Evolutionary conservation across 2,113 vertebrate species (phyloP).

Genomic region (Amphiprion percula): DNA sequence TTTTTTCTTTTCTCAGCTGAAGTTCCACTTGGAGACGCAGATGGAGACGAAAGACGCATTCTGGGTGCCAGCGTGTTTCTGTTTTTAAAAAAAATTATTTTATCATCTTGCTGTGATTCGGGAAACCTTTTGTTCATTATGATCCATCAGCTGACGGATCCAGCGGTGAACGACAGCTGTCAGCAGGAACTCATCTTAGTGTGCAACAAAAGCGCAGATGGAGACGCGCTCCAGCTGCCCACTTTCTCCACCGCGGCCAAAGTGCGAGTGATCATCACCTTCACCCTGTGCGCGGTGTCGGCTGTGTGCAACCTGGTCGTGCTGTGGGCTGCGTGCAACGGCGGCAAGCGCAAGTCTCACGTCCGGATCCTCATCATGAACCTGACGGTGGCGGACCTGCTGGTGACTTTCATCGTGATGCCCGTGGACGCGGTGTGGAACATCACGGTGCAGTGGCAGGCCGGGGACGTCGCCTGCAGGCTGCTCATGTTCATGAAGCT

Average conservation of each 20-base stretch:
- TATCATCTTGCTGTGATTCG: background rate
- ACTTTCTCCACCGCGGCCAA: constrained; percentile 90
- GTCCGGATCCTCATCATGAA: constrained; percentile 88
- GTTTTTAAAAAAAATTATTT: background rate
- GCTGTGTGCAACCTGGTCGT: constrained; percentile 86
- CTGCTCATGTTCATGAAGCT: constrained; percentile 91
- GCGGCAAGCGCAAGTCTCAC: constrained; percentile 84
- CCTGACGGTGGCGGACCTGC: constrained; percentile 87
- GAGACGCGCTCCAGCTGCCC: constrained; percentile 81
- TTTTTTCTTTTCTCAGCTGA: constrained; percentile 16
- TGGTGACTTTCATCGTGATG: constrained; percentile 90
- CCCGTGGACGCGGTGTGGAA: constrained; percentile 91
- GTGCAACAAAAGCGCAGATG: constrained; percentile 65
- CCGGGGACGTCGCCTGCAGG: constrained; percentile 86
- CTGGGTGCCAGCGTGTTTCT: background rate
- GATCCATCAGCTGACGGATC: constrained; percentile 73
- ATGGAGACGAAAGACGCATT: background rate
- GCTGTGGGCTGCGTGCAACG: constrained; percentile 82
- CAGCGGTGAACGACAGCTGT: constrained; percentile 73
- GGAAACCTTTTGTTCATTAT: constrained; percentile 29
- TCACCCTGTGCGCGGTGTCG: constrained; percentile 83
- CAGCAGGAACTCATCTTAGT: constrained; percentile 19
- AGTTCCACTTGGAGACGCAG: constrained; percentile 10
- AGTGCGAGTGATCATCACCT: constrained; percentile 87
- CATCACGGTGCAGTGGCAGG: constrained; percentile 91